A percentile compares a stretch with the other conserved stretches of the same genome.
Conservation (phyloP, 2,888 invertebrate genomes). For the Cheilosia soror region DNA sequence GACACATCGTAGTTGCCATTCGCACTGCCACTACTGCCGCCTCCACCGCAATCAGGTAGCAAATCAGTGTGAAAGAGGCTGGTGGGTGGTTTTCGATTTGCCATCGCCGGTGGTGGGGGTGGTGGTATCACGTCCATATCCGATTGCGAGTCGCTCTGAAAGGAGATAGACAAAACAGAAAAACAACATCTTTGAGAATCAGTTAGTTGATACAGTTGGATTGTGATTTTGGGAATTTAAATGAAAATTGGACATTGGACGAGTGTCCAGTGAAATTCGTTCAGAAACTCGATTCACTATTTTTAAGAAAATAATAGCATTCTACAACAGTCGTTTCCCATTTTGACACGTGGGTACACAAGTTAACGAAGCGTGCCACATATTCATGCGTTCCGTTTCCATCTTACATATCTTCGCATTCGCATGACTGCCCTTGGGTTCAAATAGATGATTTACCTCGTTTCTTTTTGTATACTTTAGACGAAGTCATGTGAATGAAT, state of each 20-base stretch:
- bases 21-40: slow-evolving; percentile 13
- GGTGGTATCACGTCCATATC: slow-evolving; percentile 83
- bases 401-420: slow-evolving; percentile 44
- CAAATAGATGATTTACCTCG: slow-evolving; percentile 51
- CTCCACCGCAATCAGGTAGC: slow-evolving; percentile 62
- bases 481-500: slow-evolving; percentile 36
- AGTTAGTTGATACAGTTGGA: neutral
- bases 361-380: slow-evolving; percentile 32
- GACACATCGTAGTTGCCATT: slow-evolving; percentile 75
- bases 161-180: slow-evolving; percentile 42
- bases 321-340: neutral
- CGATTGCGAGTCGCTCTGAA: slow-evolving; percentile 81
- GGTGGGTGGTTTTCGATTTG: slow-evolving; percentile 79
- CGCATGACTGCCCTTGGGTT: slow-evolving; percentile 59
- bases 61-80: slow-evolving; percentile 66
- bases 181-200: slow-evolving; percentile 36
- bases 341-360: slow-evolving; percentile 23
- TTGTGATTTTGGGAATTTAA: slow-evolving; percentile 25
- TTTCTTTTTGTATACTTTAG: slow-evolving; percentile 17
- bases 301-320: neutral
- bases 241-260: slow-evolving; percentile 18
- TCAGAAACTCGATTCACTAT: neutral
- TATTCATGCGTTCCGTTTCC: slow-evolving; percentile 24
- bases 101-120: slow-evolving; percentile 82
- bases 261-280: neutral